These are phyloP conservation scores for Lasioglossum albipes DNA, from an alignment of 1,140 invertebrate genomes.

Conservation along the genomic window DNA sequence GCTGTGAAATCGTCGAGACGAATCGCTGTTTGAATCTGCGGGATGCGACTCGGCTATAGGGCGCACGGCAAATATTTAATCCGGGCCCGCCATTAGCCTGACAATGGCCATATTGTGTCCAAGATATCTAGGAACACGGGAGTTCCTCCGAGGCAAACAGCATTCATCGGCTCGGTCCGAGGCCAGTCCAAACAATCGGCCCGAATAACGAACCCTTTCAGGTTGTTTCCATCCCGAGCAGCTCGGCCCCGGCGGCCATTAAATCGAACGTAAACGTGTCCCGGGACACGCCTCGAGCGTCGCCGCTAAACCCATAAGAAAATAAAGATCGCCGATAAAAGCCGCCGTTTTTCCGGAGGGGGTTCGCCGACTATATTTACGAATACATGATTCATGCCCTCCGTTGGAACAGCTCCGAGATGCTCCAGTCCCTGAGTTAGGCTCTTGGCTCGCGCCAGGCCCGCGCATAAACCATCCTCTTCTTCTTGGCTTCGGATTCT, in stretches of 20 bases:
- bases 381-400: conserved; percentile 15
- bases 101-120: too few species aligned
- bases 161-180: too few species aligned
- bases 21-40: too few species aligned
- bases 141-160: too few species aligned
- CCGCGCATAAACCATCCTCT: background rate
- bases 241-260: background rate
- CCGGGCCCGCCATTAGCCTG: too few species aligned
- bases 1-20: too few species aligned
- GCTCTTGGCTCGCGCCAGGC: conserved; percentile 3
- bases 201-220: too few species aligned
- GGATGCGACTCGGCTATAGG: too few species aligned
- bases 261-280: background rate
- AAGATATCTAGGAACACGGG: too few species aligned
- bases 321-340: conserved; percentile 13
- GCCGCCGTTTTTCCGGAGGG: background rate
- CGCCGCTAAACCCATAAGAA: background rate
- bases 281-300: background rate
- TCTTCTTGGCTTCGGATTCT: conserved; percentile 21
- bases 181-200: too few species aligned
- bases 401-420: conserved; percentile 21
- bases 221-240: background rate
- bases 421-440: background rate
- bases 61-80: too few species aligned
- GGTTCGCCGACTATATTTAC: conserved; percentile 2